phyloP scores from a whole-genome alignment of 2,888 invertebrate genomes.

The Thereva nobilitata region DNA sequence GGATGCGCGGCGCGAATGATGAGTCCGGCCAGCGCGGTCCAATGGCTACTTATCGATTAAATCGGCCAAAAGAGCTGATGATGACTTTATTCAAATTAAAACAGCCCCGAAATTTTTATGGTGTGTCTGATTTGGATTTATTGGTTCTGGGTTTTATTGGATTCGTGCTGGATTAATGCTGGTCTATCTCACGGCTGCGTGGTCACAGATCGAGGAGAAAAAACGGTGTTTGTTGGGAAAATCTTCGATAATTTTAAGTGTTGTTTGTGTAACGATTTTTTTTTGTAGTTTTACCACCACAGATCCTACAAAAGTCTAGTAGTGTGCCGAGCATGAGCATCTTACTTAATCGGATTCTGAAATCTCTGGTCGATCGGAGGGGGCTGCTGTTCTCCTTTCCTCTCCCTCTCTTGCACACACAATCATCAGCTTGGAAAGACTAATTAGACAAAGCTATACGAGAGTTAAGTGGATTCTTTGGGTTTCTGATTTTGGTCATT shows the following conservation, averaged over 20 bases:
- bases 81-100: slow-evolving; percentile 37
- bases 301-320: neutral
- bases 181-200: too few relatives aligned
- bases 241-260: slow-evolving; percentile 25
- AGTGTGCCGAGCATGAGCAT: slow-evolving; percentile 7
- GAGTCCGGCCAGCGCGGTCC: neutral
- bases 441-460: slow-evolving; percentile 26
- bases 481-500: slow-evolving; percentile 24
- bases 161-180: slow-evolving; percentile 28
- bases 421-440: slow-evolving; percentile 20
- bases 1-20: slow-evolving; percentile 2
- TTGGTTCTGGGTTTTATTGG: slow-evolving; percentile 29
- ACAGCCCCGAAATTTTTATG: slow-evolving; percentile 24
- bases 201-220: neutral
- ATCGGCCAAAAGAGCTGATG: slow-evolving; percentile 32
- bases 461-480: neutral
- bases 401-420: too few relatives aligned
- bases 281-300: slow-evolving; percentile 8
- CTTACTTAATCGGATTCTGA: slow-evolving; percentile 26
- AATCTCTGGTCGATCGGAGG: slow-evolving; percentile 7
- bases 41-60: slow-evolving; percentile 34
- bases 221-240: slow-evolving; percentile 22
- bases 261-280: slow-evolving; percentile 3
- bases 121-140: slow-evolving; percentile 33
- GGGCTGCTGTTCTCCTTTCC: too few relatives aligned